Percentiles rank a stretch among this genome's conserved stretches.
Conservation (phyloP, 2,888 invertebrate species). For the Digitonthophagus gazella region DNA sequence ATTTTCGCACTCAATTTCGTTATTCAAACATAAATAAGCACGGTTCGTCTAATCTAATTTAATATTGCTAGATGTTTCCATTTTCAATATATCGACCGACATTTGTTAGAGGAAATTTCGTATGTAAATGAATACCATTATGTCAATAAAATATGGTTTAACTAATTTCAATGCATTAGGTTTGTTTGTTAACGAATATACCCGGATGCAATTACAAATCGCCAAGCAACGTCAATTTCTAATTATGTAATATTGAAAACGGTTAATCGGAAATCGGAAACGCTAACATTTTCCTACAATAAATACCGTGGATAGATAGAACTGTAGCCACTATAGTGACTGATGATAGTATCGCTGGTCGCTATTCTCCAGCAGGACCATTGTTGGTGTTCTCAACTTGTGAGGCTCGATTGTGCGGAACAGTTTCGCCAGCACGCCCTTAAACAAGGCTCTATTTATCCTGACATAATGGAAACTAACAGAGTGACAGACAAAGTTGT, state of each 20-base stretch:
- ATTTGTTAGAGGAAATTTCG: too few species aligned
- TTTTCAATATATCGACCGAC: too few species aligned
- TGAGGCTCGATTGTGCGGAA: neutral
- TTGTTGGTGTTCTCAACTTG: neutral
- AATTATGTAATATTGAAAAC: neutral
- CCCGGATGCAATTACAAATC: neutral
- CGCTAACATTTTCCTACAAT: neutral
- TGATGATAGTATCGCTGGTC: neutral
- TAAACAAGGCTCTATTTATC: neutral
- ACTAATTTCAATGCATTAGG: neutral
- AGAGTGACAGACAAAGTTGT: neutral
- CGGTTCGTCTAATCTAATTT: neutral
- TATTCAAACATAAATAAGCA: neutral
- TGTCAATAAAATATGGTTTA: neutral
- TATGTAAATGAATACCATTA: too few species aligned
- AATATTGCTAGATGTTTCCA: too few species aligned
- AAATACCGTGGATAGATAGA: neutral
- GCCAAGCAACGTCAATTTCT: too few species aligned
- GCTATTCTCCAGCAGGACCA: neutral
- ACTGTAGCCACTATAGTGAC: neutral
- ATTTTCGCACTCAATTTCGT: neutral
- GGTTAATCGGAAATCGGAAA: neutral
- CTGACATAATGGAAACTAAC: neutral
- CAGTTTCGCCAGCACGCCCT: neutral
- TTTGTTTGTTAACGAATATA: neutral